A percentile compares a stretch with the other conserved stretches of the same genome.
Conservation (phyloP, 2,797 vertebrate genomes). For the Pogonophryne albipinna region DNA sequence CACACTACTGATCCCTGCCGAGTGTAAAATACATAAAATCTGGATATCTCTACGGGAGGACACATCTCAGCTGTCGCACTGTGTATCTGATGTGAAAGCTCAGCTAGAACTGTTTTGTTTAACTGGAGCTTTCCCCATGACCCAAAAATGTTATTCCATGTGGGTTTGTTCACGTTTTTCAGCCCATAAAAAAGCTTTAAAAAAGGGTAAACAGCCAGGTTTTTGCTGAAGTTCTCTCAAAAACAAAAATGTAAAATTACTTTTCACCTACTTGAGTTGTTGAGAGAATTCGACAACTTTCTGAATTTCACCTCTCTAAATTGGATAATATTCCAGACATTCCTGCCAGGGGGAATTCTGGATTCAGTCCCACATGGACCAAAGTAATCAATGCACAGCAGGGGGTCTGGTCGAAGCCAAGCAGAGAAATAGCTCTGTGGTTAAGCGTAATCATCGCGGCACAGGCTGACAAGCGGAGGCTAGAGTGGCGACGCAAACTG, state of each 20-base stretch:
- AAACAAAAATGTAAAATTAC: background rate
- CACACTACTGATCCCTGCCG: background rate
- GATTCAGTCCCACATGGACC: conserved; percentile 19
- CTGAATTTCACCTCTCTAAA: conserved; percentile 6
- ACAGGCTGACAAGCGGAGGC: conserved; percentile 11
- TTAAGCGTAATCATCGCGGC: conserved; percentile 29
- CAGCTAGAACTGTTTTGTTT: background rate
- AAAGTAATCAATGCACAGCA: conserved; percentile 12
- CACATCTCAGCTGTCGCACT: conserved; percentile 9
- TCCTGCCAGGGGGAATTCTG: conserved; percentile 24
- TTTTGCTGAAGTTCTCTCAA: background rate
- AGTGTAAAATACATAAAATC: background rate
- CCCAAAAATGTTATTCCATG: conserved; percentile 28
- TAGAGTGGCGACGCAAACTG: background rate
- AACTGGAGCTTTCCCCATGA: conserved; percentile 29
- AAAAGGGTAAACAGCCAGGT: conserved; percentile 13
- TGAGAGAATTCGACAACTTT: background rate
- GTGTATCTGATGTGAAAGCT: conserved; percentile 10
- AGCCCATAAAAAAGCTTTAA: conserved; percentile 3
- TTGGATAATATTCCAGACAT: conserved; percentile 18
- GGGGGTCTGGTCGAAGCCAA: conserved; percentile 19
- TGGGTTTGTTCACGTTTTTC: conserved; percentile 1
- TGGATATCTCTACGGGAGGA: conserved; percentile 1
- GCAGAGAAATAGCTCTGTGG: conserved; percentile 4
- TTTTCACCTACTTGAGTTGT: background rate